Evolutionary conservation across 2,888 invertebrate genomes (phyloP).

Genomic region (Drosophila crucigera): DNA sequence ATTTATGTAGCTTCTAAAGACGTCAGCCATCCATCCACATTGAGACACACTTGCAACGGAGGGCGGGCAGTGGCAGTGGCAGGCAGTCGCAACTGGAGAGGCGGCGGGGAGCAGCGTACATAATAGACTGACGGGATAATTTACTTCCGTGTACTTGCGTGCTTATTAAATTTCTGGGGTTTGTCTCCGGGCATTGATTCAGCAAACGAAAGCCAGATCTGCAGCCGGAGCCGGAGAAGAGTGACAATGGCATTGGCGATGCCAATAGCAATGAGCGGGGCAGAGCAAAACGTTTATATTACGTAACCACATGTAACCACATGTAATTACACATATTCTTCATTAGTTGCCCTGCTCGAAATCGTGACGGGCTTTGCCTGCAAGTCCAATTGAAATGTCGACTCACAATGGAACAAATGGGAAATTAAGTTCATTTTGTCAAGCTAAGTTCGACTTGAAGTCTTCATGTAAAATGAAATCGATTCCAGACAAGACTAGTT

Average conservation of each 20-base stretch:
- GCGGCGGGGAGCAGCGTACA: conserved; percentile 50
- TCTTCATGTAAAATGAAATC: not conserved
- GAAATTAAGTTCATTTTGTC: not conserved
- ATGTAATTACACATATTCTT: conserved; percentile 73
- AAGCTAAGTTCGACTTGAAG: not conserved
- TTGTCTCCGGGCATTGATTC: conserved; percentile 75
- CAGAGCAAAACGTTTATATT: conserved; percentile 51
- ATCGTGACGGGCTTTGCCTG: conserved; percentile 58
- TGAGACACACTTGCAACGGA: conserved; percentile 5
- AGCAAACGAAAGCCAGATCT: conserved; percentile 2
- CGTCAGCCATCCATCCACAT: conserved; percentile 24
- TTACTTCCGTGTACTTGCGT: conserved; percentile 79
- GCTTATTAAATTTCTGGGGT: conserved; percentile 81
- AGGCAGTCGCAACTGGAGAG: not conserved
- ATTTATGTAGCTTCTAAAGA: conserved; percentile 70
- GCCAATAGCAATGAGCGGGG: conserved; percentile 42
- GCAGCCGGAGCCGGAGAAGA: conserved; percentile 14
- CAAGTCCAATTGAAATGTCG: conserved; percentile 8
- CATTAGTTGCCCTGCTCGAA: conserved; percentile 68
- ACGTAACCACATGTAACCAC: conserved; percentile 76
- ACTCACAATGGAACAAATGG: conserved; percentile 52
- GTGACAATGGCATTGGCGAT: conserved; percentile 51
- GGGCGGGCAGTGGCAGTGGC: not conserved
- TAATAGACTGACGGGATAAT: conserved; percentile 78
- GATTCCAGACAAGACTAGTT: not conserved